Conservation (phyloP, 2,888 invertebrate genomes). For the Euclidia mi region DNA sequence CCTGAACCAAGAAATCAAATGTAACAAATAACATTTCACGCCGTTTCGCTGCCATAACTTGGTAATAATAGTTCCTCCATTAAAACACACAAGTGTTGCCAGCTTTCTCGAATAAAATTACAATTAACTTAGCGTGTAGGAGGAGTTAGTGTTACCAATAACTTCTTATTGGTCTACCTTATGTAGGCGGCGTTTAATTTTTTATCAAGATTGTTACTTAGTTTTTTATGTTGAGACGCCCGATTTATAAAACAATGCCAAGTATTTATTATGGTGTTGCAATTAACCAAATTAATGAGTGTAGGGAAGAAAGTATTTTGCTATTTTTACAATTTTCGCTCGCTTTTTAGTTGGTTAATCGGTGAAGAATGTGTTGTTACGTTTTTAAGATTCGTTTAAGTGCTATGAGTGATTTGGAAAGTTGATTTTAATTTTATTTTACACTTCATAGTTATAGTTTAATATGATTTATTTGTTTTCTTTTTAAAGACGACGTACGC, state of each 20-base stretch:
- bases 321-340: too few species aligned
- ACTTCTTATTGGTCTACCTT: slow-evolving; percentile 21
- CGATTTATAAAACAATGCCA: background rate
- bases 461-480: too few species aligned
- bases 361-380: too few species aligned
- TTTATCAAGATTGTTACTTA: slow-evolving; percentile 17
- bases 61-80: slow-evolving; percentile 16
- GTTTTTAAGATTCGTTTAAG: too few species aligned
- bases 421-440: too few species aligned
- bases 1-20: background rate
- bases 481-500: too few species aligned
- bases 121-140: slow-evolving; percentile 19
- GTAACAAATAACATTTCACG: slow-evolving; percentile 2
- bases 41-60: slow-evolving; percentile 7
- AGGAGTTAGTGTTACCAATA: slow-evolving; percentile 9
- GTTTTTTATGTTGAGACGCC: slow-evolving; percentile 10
- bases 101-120: slow-evolving; percentile 29
- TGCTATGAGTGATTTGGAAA: too few species aligned
- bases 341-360: too few species aligned
- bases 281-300: slow-evolving; percentile 1
- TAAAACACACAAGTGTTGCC: slow-evolving; percentile 7
- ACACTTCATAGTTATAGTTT: too few species aligned
- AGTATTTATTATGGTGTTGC: background rate
- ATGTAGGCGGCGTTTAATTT: slow-evolving; percentile 19
- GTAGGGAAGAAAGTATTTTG: background rate